These are phyloP conservation scores for Pecten maximus DNA, from an alignment of 2,888 invertebrate genomes.

Conservation along the genomic window DNA sequence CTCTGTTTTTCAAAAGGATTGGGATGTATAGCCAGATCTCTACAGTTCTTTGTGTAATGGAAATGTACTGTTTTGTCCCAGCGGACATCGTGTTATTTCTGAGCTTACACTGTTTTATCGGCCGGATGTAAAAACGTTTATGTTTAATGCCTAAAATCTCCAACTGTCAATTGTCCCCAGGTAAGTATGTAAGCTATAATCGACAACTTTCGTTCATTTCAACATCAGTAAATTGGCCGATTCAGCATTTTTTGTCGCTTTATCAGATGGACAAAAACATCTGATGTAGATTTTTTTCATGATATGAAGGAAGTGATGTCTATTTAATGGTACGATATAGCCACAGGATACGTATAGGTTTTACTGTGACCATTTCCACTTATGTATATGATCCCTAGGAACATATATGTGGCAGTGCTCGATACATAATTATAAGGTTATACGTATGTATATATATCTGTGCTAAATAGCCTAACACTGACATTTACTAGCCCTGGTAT, in stretches of 20 bases:
- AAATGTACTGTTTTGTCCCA: slow-evolving; percentile 14
- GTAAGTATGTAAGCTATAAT: neutral
- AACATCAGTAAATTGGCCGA: neutral
- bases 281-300: neutral
- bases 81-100: neutral
- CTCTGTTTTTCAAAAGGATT: slow-evolving; percentile 32
- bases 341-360: neutral
- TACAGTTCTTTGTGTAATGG: slow-evolving; percentile 9
- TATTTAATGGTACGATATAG: neutral
- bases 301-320: slow-evolving; percentile 4
- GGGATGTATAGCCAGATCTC: neutral
- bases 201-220: neutral
- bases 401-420: neutral
- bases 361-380: neutral
- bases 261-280: neutral
- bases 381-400: neutral
- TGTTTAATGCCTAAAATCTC: neutral
- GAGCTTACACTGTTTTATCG: neutral
- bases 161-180: neutral
- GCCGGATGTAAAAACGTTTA: slow-evolving; percentile 22
- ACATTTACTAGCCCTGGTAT: neutral
- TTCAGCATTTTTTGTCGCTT: neutral
- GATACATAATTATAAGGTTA: neutral
- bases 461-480: neutral
- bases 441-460: neutral